A percentile compares a stretch with the other conserved stretches of the same genome.
These are phyloP conservation scores for Parus major DNA, from an alignment of 2,113 vertebrate species.

Conservation along the genomic window DNA sequence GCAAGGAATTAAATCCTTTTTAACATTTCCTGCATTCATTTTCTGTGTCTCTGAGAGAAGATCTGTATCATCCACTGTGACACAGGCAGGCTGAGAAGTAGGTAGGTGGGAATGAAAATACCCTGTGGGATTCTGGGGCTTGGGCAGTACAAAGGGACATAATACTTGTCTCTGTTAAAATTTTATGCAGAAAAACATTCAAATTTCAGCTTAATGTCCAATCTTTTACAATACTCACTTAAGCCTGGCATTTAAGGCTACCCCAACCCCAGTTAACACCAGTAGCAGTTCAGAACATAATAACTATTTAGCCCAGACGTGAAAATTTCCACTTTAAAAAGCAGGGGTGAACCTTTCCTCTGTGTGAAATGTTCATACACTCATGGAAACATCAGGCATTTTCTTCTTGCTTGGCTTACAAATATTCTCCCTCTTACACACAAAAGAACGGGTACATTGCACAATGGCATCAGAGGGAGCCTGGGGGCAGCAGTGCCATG, in stretches of 20 bases:
- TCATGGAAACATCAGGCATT: conserved; percentile 8
- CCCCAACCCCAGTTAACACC: not conserved
- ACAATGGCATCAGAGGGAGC: not conserved
- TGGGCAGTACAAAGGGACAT: not conserved
- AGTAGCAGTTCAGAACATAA: not conserved
- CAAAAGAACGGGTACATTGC: not conserved
- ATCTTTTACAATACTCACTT: not conserved
- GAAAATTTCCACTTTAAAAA: conserved; percentile 7
- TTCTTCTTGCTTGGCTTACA: conserved; percentile 6
- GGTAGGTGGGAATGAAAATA: not conserved
- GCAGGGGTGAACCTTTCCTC: not conserved
- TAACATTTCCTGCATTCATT: not conserved
- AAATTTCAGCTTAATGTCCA: not conserved
- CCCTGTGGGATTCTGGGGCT: not conserved
- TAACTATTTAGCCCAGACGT: not conserved
- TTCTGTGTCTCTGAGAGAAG: not conserved
- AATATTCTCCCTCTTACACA: not conserved
- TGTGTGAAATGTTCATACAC: not conserved
- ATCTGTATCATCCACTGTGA: not conserved
- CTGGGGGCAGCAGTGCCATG: conserved; percentile 14
- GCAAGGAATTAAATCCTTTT: not conserved
- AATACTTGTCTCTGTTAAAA: not conserved
- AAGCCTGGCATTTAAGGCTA: not conserved
- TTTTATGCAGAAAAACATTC: not conserved
- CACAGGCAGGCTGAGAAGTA: not conserved